phyloP scores from a whole-genome alignment of 2,888 invertebrate species.

The Meliscaeva auricollis region DNA sequence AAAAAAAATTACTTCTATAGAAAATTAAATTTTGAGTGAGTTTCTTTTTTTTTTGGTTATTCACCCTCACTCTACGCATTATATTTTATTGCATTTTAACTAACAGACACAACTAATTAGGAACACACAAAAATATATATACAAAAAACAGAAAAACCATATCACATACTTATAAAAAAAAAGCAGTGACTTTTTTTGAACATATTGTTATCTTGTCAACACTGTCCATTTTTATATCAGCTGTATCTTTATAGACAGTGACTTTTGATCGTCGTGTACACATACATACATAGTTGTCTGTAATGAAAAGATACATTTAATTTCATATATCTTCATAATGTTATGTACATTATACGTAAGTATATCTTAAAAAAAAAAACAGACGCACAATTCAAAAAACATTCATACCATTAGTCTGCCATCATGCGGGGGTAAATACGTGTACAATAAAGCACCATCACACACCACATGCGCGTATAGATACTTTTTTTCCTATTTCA shows the following conservation, averaged over 20 bases:
- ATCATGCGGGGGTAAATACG: conserved; percentile 46
- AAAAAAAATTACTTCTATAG: no score
- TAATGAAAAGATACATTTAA: no score
- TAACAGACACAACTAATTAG: no score
- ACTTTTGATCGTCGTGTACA: conserved; percentile 27
- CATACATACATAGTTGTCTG: no score
- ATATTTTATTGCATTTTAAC: no score
- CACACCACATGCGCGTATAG: conserved; percentile 52
- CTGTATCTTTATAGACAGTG: conserved; percentile 30
- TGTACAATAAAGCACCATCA: conserved; percentile 31
- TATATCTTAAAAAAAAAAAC: neutral
- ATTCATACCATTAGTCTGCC: conserved; percentile 50
- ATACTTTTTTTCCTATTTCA: conserved; percentile 79
- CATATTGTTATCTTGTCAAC: conserved; percentile 60
- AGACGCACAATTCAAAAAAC: conserved; percentile 48
- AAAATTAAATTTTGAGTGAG: no score
- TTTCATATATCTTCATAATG: no score
- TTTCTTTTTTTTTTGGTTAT: no score
- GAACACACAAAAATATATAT: no score
- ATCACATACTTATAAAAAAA: conserved; percentile 16
- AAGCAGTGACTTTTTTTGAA: conserved; percentile 11
- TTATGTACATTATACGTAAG: conserved; percentile 11
- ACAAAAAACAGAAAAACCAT: no score
- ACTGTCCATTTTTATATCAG: conserved; percentile 52
- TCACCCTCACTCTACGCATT: no score